These are phyloP conservation scores for Melieria omissa DNA, from an alignment of 2,888 invertebrate genomes.

Conservation along the genomic window DNA sequence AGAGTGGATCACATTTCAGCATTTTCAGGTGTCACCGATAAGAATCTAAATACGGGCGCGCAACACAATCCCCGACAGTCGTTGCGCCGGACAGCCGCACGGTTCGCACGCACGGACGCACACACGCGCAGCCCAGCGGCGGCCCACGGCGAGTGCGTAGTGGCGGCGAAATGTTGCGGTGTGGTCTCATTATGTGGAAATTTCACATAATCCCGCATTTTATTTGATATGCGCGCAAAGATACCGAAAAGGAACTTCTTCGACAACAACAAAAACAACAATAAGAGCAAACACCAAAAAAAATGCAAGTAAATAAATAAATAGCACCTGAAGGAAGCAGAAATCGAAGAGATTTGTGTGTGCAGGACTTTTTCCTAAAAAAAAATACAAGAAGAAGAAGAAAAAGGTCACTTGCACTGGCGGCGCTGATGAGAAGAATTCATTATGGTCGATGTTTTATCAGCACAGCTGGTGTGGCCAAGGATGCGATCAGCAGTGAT, in stretches of 20 bases:
- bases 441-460: too few species aligned
- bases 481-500: too few species aligned
- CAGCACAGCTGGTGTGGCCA: too few species aligned
- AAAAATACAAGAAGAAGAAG: too few species aligned
- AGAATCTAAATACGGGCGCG: conserved; percentile 61
- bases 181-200: conserved; percentile 44
- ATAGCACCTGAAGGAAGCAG: background rate
- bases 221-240: conserved; percentile 43
- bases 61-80: conserved; percentile 11
- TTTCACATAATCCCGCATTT: conserved; percentile 42
- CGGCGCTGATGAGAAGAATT: too few species aligned
- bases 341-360: too few species aligned
- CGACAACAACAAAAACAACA: background rate
- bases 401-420: too few species aligned
- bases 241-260: conserved; percentile 26
- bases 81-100: background rate
- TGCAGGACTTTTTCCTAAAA: too few species aligned
- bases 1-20: conserved; percentile 62
- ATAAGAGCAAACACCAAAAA: conserved; percentile 5
- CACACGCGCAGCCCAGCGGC: background rate
- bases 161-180: conserved; percentile 29
- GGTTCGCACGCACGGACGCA: background rate
- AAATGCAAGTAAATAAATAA: conserved; percentile 8
- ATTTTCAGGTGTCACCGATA: conserved; percentile 64
- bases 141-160: conserved; percentile 1